phyloP scores from a whole-genome alignment of 2,797 vertebrate genomes.

The Siniperca scherzeri region DNA sequence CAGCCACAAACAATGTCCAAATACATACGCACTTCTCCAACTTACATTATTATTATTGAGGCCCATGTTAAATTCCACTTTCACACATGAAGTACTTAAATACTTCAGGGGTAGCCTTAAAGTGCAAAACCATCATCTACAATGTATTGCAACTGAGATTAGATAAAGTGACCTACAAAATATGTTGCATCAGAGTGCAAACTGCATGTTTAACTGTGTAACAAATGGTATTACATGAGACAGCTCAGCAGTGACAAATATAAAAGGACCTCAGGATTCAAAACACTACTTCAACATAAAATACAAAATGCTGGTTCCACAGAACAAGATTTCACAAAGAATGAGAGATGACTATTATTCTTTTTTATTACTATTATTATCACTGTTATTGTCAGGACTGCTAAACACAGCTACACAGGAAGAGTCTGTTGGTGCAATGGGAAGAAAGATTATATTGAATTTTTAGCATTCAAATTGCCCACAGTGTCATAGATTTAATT shows the following conservation, averaged over 20 bases:
- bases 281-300: constrained; percentile 38
- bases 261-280: constrained; percentile 46
- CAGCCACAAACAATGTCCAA: neutral
- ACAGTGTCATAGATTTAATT: neutral
- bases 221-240: constrained; percentile 46
- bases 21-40: neutral
- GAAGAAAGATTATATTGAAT: neutral
- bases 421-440: neutral
- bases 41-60: constrained; percentile 1
- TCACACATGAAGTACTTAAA: constrained; percentile 14
- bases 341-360: constrained; percentile 38
- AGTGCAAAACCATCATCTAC: constrained; percentile 2
- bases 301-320: constrained; percentile 38
- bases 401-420: neutral
- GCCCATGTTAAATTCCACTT: neutral
- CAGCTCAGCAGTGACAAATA: constrained; percentile 48
- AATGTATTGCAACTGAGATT: constrained; percentile 17
- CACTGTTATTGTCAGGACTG: constrained; percentile 21
- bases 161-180: constrained; percentile 42
- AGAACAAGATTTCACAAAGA: constrained; percentile 44
- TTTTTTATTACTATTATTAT: constrained; percentile 26
- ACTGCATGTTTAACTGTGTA: constrained; percentile 47
- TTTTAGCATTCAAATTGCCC: constrained; percentile 18
- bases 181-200: constrained; percentile 40
- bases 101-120: neutral